Percentiles rank a stretch among this genome's conserved stretches.
phyloP scores from a whole-genome alignment of 2,113 vertebrate genomes.

The Oncorhynchus masou region DNA sequence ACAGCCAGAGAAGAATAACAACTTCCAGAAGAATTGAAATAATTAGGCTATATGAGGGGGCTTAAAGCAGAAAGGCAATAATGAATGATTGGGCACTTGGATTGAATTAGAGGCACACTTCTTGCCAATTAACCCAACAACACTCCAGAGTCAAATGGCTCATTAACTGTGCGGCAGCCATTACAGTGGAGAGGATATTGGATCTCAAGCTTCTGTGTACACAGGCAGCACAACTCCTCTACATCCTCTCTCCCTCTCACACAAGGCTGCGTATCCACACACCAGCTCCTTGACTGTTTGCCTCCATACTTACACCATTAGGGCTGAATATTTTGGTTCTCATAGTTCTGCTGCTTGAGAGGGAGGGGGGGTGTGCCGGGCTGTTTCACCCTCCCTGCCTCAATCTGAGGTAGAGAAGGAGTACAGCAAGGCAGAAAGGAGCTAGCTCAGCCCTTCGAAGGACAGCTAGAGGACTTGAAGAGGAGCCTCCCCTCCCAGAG shows the following conservation, averaged over 20 bases:
- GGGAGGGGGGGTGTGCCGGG: neutral
- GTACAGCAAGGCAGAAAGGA: neutral
- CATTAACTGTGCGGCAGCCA: conserved; percentile 36
- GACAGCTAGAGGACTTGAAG: neutral
- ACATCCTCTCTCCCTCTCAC: neutral
- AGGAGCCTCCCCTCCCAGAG: neutral
- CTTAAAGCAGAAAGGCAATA: conserved; percentile 29
- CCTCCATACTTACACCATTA: conserved; percentile 24
- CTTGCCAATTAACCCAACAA: conserved; percentile 45
- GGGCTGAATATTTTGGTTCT: conserved; percentile 6
- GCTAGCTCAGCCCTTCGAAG: neutral
- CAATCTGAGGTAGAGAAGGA: neutral
- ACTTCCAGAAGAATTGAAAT: neutral
- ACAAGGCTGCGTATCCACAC: conserved; percentile 21
- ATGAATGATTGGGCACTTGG: conserved; percentile 43
- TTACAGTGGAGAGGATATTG: conserved; percentile 37
- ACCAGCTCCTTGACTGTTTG: conserved; percentile 7
- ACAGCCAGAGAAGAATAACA: conserved; percentile 8
- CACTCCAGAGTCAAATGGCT: conserved; percentile 27
- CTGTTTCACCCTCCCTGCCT: neutral
- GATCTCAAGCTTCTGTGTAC: conserved; percentile 36
- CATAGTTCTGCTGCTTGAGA: neutral
- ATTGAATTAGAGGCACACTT: conserved; percentile 38
- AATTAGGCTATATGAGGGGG: conserved; percentile 23
- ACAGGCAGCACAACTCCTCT: conserved; percentile 10